Evolutionary conservation across 2,888 invertebrate genomes (phyloP).

Genomic region (Stenchaetothrips biformis): DNA sequence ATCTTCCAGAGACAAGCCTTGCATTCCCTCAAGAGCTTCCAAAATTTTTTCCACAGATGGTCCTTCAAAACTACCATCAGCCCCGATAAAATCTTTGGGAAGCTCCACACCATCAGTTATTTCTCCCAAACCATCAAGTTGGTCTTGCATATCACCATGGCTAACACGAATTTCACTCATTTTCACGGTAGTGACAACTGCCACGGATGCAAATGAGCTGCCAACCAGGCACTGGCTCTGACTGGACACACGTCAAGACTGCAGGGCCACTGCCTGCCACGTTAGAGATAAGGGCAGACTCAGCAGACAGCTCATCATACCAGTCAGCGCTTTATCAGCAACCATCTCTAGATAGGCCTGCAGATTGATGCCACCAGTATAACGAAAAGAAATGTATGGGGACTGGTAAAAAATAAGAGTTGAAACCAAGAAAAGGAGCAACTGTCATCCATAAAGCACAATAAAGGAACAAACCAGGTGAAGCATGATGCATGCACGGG

Average conservation of each 20-base stretch:
- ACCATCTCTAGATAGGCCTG: conserved; percentile 2
- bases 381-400: no score
- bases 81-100: conserved; percentile 4
- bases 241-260: not conserved
- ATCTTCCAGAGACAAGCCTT: not conserved
- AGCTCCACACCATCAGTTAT: not conserved
- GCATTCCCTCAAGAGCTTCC: conserved; percentile 9
- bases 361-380: no score
- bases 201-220: not conserved
- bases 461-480: no score
- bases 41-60: conserved; percentile 3
- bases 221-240: not conserved
- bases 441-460: no score
- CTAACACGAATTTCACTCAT: conserved; percentile 22
- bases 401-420: no score
- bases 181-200: not conserved
- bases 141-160: not conserved
- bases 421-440: no score
- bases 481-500: no score
- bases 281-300: not conserved
- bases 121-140: not conserved
- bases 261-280: not conserved
- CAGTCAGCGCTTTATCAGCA: conserved; percentile 5
- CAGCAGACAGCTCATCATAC: conserved; percentile 11
- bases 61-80: conserved; percentile 6